Percentiles rank a stretch among this genome's conserved stretches.
Conservation (phyloP, 1,140 invertebrate genomes). For the Caenorhabditis tropicalis region DNA sequence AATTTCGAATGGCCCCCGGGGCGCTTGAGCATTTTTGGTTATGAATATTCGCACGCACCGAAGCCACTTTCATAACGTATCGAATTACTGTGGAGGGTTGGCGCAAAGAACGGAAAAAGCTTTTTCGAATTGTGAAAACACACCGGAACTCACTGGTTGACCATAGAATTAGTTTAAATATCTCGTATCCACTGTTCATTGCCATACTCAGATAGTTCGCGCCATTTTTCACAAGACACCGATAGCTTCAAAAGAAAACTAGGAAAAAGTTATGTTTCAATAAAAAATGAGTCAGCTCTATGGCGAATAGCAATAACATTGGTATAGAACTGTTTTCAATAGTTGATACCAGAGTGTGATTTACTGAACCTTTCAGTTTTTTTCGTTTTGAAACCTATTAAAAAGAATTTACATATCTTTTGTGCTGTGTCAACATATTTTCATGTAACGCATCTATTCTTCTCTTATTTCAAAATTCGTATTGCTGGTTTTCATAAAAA, state of each 20-base stretch:
- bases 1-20: neutral
- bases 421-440: constrained; percentile 18
- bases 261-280: neutral
- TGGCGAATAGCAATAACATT: neutral
- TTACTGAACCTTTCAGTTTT: neutral
- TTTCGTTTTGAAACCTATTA: too few species aligned
- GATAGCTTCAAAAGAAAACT: too few species aligned
- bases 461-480: neutral
- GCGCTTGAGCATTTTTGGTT: neutral
- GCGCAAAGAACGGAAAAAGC: neutral
- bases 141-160: neutral
- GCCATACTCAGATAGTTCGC: too few species aligned
- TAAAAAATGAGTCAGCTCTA: constrained; percentile 11
- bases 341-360: neutral
- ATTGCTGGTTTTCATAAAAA: constrained; percentile 11
- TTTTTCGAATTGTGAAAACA: neutral
- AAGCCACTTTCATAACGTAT: neutral
- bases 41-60: constrained; percentile 40
- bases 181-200: neutral
- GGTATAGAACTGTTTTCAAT: too few species aligned
- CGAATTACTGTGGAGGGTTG: neutral
- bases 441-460: neutral
- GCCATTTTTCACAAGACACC: too few species aligned
- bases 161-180: neutral
- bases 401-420: too few species aligned